These are phyloP conservation scores for Patella pellucida DNA, from an alignment of 2,888 invertebrate species.

Conservation along the genomic window DNA sequence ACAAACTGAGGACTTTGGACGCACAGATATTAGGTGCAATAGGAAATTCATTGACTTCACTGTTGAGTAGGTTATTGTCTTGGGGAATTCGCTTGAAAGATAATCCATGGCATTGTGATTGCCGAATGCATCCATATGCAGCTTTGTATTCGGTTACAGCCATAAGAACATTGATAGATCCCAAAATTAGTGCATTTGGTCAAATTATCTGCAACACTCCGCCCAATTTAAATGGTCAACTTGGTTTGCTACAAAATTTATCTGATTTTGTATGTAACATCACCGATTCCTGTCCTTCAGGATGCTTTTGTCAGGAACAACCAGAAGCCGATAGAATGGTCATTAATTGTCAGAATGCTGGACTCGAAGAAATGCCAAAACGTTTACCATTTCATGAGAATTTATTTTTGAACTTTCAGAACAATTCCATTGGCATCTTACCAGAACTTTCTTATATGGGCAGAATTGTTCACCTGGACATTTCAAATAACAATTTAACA, in stretches of 20 bases:
- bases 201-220: too few species aligned
- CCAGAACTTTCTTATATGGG: background rate
- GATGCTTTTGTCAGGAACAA: slow-evolving; percentile 2
- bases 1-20: background rate
- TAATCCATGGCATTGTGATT: background rate
- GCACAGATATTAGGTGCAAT: background rate
- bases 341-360: background rate
- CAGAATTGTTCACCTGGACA: slow-evolving; percentile 1
- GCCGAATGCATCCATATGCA: background rate
- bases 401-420: background rate
- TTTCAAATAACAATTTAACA: background rate
- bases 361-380: background rate
- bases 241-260: too few species aligned
- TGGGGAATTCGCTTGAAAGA: background rate
- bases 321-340: background rate
- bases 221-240: too few species aligned
- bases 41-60: background rate
- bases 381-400: background rate
- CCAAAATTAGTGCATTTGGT: too few species aligned
- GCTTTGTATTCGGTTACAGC: too few species aligned
- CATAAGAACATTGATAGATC: too few species aligned
- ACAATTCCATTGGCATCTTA: background rate
- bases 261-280: background rate
- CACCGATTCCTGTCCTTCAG: background rate
- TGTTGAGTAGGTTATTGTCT: too few species aligned